Base-by-base conservation (phyloP, 2,113 vertebrate genomes). In the Peucedramus taeniatus region DNA sequence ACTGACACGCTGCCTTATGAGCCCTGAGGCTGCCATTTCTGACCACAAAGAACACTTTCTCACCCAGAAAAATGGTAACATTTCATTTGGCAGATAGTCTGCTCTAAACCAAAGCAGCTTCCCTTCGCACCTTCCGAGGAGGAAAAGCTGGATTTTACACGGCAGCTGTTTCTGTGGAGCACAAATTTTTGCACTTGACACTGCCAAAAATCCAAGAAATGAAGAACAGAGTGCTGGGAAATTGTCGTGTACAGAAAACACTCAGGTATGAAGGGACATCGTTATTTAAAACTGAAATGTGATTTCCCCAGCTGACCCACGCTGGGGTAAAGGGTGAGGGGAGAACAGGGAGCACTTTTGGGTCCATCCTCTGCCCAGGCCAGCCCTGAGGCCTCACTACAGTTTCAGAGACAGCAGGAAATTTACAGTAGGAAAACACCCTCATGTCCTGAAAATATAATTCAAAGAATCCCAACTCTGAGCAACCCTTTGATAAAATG, bases 251-350 rank as follows among this genome's bases (percentile, higher is more conserved):
- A 33, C 21, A 15, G 39, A 39, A 50, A 69, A 15, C 6, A 28
- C n/a, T 18, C 5, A 31, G 21, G 57, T 61, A 6, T 17, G 37
- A 64, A 50, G 59, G 71, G 40, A 12, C 2, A 50, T 8, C 15
- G 39, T 64, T 2, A 6, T 2, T 7, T 6, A 7, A 5, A 54
- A 13, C 2, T 50, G 59, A 65, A 76, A n/a, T 40, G 1, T 15
- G 69, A 37, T 40, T 28, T 60, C 11, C 42, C 31, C 47, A 47
- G 39, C 12, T 75, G 51, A 16, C 28, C 59, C 54, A 42, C 30
- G 7, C 49, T 15, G 24, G 15, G 23, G 10, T 2, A 10, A 42
- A 60, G 12, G 21, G 1, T 22, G 44, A 59, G 28, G 42, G 30
- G 40, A 50, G 18, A 13, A 37, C 12, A 70, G 33, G 31, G 40